Conservation (phyloP, 2,113 vertebrate species). For the Brachyistius frenatus region DNA sequence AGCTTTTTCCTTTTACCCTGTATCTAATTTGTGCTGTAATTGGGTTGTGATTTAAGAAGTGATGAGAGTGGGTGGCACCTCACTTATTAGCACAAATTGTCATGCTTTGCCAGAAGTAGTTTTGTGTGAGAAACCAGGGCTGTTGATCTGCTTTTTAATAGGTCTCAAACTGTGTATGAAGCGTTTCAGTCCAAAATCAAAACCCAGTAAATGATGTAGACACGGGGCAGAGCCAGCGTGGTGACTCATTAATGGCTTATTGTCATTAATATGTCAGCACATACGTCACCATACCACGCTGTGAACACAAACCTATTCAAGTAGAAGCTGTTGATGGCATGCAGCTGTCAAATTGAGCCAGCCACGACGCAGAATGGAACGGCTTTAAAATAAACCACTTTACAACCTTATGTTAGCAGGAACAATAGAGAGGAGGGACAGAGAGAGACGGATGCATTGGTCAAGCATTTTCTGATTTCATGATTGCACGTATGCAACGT, state of each 20-base stretch:
- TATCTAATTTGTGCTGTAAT: background rate
- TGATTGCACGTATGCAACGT: accelerated
- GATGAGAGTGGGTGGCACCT: background rate
- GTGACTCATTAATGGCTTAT: slow-evolving; percentile 43
- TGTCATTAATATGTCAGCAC: too few species aligned
- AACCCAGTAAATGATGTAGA: background rate
- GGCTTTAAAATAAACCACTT: slow-evolving; percentile 23
- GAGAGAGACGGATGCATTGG: background rate
- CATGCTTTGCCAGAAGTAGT: background rate
- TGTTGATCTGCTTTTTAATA: slow-evolving; percentile 1
- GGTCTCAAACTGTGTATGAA: background rate
- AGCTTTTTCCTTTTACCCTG: background rate
- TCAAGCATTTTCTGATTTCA: background rate
- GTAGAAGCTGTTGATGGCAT: slow-evolving; percentile 16
- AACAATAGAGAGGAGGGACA: slow-evolving; percentile 4
- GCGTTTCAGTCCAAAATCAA: slow-evolving; percentile 1
- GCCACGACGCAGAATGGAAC: background rate
- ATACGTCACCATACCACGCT: background rate
- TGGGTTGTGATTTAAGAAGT: background rate
- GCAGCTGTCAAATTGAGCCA: slow-evolving; percentile 43
- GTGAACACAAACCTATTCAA: slow-evolving; percentile 5
- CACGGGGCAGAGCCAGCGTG: background rate
- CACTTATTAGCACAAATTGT: background rate
- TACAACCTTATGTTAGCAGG: background rate
- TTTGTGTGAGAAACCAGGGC: background rate